Evolutionary conservation across 2,888 invertebrate genomes (phyloP).

Genomic region (Bellardia bayeri): DNA sequence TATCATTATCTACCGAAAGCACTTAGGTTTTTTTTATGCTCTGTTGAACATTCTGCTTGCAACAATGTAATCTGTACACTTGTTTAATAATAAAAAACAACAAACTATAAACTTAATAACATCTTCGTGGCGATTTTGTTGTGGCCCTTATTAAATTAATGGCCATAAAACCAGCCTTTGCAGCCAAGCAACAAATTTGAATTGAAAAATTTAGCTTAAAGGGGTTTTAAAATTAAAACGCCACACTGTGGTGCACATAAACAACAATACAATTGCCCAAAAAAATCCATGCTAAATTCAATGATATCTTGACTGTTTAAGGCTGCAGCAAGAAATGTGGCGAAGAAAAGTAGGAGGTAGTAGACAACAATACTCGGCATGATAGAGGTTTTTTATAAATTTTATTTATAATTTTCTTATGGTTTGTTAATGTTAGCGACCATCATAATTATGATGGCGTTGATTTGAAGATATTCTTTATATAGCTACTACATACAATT

Average conservation of each 20-base stretch:
- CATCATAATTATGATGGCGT: neutral
- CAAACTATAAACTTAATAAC: conserved; percentile 57
- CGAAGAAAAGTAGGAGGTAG: conserved; percentile 43
- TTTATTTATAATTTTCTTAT: neutral
- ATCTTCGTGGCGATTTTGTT: conserved; percentile 47
- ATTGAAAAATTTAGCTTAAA: conserved; percentile 31
- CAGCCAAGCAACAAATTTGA: conserved; percentile 15
- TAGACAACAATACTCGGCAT: no score
- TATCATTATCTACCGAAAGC: no score
- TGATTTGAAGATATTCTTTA: neutral
- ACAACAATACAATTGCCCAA: neutral
- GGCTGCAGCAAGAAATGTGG: no score
- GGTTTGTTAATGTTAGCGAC: neutral
- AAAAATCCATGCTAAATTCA: neutral
- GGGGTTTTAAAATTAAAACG: conserved; percentile 48
- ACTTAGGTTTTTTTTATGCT: neutral
- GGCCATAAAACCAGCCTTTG: conserved; percentile 29
- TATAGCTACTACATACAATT: neutral
- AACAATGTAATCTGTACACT: neutral
- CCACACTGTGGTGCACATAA: neutral
- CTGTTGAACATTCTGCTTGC: neutral
- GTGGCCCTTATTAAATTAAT: conserved; percentile 51
- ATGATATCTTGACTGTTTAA: neutral
- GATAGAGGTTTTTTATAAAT: neutral
- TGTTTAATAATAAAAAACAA: conserved; percentile 23